Conservation (phyloP, 2,113 vertebrate genomes). For the Kryptolebias marmoratus region DNA sequence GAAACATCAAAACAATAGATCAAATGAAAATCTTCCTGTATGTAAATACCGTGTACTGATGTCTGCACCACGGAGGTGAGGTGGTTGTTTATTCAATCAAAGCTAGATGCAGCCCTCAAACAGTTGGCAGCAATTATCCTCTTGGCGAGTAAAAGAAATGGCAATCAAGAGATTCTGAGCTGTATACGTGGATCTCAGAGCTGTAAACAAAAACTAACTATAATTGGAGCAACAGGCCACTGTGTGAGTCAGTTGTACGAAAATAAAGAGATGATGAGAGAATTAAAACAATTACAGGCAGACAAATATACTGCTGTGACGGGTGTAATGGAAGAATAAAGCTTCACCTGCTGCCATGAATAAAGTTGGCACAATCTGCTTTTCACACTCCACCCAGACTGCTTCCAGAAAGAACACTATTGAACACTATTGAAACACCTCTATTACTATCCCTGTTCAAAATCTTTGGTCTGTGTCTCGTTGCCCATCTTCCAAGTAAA, state of each 20-base stretch:
- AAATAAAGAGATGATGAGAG: slow-evolving; percentile 13
- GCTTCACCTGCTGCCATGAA: slow-evolving; percentile 35
- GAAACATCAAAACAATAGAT: slow-evolving; percentile 58
- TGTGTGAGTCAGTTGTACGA: slow-evolving; percentile 13
- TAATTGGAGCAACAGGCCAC: slow-evolving; percentile 39
- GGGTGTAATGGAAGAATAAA: slow-evolving; percentile 19
- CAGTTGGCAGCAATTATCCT: slow-evolving; percentile 26
- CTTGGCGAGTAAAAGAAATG: slow-evolving; percentile 12
- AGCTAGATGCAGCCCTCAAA: slow-evolving; percentile 19
- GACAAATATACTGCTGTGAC: slow-evolving; percentile 23
- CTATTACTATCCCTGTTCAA: too few relatives aligned
- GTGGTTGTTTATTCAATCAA: slow-evolving; percentile 40
- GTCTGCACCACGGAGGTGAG: slow-evolving; percentile 32
- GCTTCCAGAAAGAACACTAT: background rate
- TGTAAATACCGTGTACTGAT: slow-evolving; percentile 37
- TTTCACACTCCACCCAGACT: slow-evolving; percentile 15
- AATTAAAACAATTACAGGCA: slow-evolving; percentile 18
- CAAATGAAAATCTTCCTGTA: slow-evolving; percentile 26
- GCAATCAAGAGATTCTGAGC: slow-evolving; percentile 16
- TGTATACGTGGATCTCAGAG: slow-evolving; percentile 17
- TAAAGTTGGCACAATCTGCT: slow-evolving; percentile 23
- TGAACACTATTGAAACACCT: slow-evolving; percentile 1
- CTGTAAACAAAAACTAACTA: slow-evolving; percentile 44
- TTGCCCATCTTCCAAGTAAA: too few relatives aligned
- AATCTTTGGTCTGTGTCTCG: too few relatives aligned